Base-by-base conservation (phyloP, 2,888 invertebrate species). In the Cordylochernes scorpioides region DNA sequence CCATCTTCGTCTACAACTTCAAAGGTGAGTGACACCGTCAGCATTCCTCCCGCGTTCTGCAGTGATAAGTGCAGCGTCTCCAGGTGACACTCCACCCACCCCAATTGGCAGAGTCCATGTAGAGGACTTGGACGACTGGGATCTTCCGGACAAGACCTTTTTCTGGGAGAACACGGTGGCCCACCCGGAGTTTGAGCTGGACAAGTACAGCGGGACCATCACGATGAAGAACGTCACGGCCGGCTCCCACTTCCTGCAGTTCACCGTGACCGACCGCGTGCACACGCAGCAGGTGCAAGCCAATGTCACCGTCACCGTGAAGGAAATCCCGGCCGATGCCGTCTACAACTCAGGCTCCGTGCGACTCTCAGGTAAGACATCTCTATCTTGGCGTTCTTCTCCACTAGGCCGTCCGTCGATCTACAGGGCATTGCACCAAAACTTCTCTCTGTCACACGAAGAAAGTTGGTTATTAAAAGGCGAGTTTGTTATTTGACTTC, bases 121-220 rank as follows among this genome's bases (percentile, higher is more conserved):
- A 1, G 80, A 82, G 49, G 97, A 97, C 57, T 59, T 78, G 39
- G 97, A 97, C 53, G 97, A 97, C 52, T 97, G 94, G 94, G 97
- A 97, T 58, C 58, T 88, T 39, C 78, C 77, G 0, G 91, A 94
- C 52, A 97, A 97, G 55, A 82, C 77, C 47, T 97, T 88, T 60
- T 80, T 77, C 50, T 86, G 84, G 80, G 80, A 80, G 49, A 67
- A 67, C 25, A 60, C 67, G 30, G 75, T 77, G 49, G 43, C 41
- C 30, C 78, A 82, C 59, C 70, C 73, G 2, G 67, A 70, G 43
- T 86, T 86, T 52, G 74, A 71, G 36, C 58, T 91, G 16, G 73
- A 86, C 50, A 72, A 75, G 51, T 75, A 80, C 49, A 74, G 77
- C 1, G 91, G 91, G 12, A 78, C 82, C 74, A 73, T 97, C 43